phyloP scores from a whole-genome alignment of 92 coral and sea anemone genomes.

The Heteractis magnifica region DNA sequence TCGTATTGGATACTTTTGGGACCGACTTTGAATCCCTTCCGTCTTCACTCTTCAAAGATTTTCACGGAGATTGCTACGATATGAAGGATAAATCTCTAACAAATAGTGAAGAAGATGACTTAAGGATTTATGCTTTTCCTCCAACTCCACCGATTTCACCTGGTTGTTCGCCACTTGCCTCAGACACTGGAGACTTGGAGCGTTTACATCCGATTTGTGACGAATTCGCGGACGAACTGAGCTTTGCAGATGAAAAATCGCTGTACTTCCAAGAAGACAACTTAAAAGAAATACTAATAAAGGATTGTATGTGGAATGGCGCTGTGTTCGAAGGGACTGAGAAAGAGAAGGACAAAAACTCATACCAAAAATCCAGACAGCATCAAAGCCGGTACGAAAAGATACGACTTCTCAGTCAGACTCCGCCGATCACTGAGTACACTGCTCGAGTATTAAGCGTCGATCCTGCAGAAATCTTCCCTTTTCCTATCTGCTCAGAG shows the following conservation, averaged over 20 bases:
- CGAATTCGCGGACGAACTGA: slow-evolving; percentile 66
- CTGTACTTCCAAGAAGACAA: slow-evolving; percentile 79
- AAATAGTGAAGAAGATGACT: slow-evolving; percentile 52
- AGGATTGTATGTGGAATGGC: slow-evolving; percentile 99
- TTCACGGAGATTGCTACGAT: slow-evolving; percentile 66
- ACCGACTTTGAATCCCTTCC: slow-evolving; percentile 75
- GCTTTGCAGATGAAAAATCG: slow-evolving; percentile 66
- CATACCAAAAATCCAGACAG: slow-evolving; percentile 37
- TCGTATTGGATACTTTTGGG: slow-evolving; percentile 62
- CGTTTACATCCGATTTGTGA: slow-evolving; percentile 76
- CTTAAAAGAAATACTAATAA: slow-evolving; percentile 90
- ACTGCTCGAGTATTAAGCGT: slow-evolving; percentile 89
- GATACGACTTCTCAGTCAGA: slow-evolving; percentile 78
- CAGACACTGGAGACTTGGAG: slow-evolving; percentile 63
- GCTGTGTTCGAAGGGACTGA: slow-evolving; percentile 66
- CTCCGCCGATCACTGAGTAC: slow-evolving; percentile 90
- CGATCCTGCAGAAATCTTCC: slow-evolving; percentile 96
- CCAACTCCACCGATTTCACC: slow-evolving; percentile 90
- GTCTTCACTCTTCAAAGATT: slow-evolving; percentile 72
- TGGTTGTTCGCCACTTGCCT: slow-evolving; percentile 69
- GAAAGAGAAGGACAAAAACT: slow-evolving; percentile 37
- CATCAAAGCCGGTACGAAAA: slow-evolving; percentile 65
- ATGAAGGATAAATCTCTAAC: slow-evolving; percentile 61
- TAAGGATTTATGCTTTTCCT: slow-evolving; percentile 70
- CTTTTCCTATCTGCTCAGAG: slow-evolving; percentile 76